phyloP scores from a whole-genome alignment of 2,113 vertebrate species.

The Hyperopisus bebe region DNA sequence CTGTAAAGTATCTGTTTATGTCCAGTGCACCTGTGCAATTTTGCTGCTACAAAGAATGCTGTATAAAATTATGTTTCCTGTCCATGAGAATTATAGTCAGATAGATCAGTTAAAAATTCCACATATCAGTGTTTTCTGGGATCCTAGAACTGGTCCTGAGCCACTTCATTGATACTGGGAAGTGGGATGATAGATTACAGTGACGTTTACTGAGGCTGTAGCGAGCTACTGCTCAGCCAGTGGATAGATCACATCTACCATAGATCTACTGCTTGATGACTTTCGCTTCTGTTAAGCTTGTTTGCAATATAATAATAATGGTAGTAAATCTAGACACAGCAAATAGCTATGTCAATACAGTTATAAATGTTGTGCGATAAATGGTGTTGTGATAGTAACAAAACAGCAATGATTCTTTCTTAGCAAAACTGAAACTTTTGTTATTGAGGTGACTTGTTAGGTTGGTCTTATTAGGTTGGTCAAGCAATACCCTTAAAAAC shows the following conservation, averaged over 20 bases:
- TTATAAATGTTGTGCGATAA: background rate
- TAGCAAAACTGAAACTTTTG: background rate
- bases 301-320: background rate
- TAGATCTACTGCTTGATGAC: background rate
- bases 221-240: conserved; percentile 51
- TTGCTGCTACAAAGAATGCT: conserved; percentile 39
- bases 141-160: conserved; percentile 57
- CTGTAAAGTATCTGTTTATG: background rate
- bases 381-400: background rate
- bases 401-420: background rate
- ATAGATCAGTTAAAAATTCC: conserved; percentile 63
- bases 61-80: conserved; percentile 53
- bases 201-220: conserved; percentile 58
- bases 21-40: background rate
- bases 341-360: background rate
- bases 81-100: conserved; percentile 60
- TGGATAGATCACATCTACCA: background rate
- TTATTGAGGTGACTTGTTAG: background rate
- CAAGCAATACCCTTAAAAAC: conserved; percentile 27
- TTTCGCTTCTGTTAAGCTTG: background rate
- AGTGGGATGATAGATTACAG: conserved; percentile 62
- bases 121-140: conserved; percentile 58
- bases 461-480: background rate
- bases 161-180: conserved; percentile 69
- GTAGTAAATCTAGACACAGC: background rate